A percentile compares a stretch with the other conserved stretches of the same genome.
Evolutionary conservation across 1,140 invertebrate genomes (phyloP).

Genomic region (Drepana arcuata): DNA sequence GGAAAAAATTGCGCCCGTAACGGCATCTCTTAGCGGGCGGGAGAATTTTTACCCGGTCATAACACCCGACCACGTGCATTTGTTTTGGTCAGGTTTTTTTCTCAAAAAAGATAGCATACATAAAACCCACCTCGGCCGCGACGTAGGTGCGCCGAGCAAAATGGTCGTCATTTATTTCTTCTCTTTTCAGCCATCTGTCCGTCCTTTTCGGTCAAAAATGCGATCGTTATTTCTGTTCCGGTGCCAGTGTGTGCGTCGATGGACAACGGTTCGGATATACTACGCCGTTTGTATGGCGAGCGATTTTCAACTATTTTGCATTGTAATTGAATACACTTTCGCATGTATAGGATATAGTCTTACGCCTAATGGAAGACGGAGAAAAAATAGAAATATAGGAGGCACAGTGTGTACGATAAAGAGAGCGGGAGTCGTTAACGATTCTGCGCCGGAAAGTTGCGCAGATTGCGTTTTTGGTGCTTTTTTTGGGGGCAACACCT

Average conservation of each 20-base stretch:
- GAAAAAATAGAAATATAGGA: slow-evolving; percentile 73
- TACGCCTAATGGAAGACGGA: slow-evolving; percentile 58
- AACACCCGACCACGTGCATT: slow-evolving; percentile 70
- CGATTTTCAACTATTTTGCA: slow-evolving; percentile 11
- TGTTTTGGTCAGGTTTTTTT: slow-evolving; percentile 71
- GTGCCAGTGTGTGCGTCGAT: slow-evolving; percentile 60
- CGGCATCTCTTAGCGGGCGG: slow-evolving; percentile 62
- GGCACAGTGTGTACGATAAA: slow-evolving; percentile 67
- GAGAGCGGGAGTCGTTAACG: slow-evolving; percentile 69
- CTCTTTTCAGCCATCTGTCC: slow-evolving; percentile 70
- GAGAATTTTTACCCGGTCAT: slow-evolving; percentile 64
- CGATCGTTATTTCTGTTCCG: slow-evolving; percentile 72
- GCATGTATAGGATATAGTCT: slow-evolving; percentile 30
- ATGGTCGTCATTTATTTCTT: slow-evolving; percentile 71
- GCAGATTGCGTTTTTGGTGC: slow-evolving; percentile 70
- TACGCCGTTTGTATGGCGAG: slow-evolving; percentile 22
- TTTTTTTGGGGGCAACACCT: slow-evolving; percentile 69
- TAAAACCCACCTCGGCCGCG: slow-evolving; percentile 55
- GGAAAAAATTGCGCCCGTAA: slow-evolving; percentile 54
- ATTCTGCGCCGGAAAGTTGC: slow-evolving; percentile 71
- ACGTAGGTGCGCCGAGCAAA: slow-evolving; percentile 66
- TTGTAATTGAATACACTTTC: slow-evolving; percentile 15
- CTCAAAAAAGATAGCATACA: slow-evolving; percentile 65
- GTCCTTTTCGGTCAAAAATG: slow-evolving; percentile 72
- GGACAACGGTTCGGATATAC: slow-evolving; percentile 36